Evolutionary conservation across 35 echinoderm and acorn worm genomes (phyloP), one percentile per base, ranked within the genome.

Genomic region (Hemicentrotus pulcherrimus): DNA sequence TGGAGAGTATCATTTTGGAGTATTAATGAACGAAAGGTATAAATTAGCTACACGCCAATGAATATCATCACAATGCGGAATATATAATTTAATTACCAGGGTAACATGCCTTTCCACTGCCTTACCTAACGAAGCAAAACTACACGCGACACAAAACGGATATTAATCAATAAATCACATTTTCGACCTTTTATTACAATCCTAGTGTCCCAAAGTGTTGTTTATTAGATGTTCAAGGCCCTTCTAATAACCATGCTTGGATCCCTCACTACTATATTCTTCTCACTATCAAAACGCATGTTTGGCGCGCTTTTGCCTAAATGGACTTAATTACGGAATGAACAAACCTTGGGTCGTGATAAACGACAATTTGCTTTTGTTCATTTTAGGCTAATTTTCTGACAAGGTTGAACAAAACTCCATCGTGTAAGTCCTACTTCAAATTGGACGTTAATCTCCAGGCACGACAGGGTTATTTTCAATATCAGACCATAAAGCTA

Each of bases 141-240:
- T 78, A 78, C 65, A 78, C 65, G 65, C 65, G 65, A 78, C 65
- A 78, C 28, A 78, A 78, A 78, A 78, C 65, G 65, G 65, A 78
- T 78, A 78, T 78, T 78, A 78, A 78, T 78, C 19, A 78, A 78
- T 78, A 78, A 78, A 78, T 78, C 65, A 78, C 28, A 78, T 78
- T 78, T 78, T 28, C 65, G 19, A 78, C 65, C 65, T 78, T 78
- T 78, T n/a, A 78, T 78, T 78, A 22, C 65, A 28, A 78, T 78
- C 28, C 61, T 70, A 70, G 22, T 24, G 65, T 78, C 65, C 65
- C 6, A 59, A 78, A 78, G 65, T 78, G 19, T 78, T 78, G 65
- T 78, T 78, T 78, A 78, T 78, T 78, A n/a, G 22, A 78, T 78
- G 19, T n/a, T n/a, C 15, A 78, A 78, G 65, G 65, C 7, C 65